phyloP scores from a whole-genome alignment of 2,113 vertebrate species.

The Notechis scutatus region DNA sequence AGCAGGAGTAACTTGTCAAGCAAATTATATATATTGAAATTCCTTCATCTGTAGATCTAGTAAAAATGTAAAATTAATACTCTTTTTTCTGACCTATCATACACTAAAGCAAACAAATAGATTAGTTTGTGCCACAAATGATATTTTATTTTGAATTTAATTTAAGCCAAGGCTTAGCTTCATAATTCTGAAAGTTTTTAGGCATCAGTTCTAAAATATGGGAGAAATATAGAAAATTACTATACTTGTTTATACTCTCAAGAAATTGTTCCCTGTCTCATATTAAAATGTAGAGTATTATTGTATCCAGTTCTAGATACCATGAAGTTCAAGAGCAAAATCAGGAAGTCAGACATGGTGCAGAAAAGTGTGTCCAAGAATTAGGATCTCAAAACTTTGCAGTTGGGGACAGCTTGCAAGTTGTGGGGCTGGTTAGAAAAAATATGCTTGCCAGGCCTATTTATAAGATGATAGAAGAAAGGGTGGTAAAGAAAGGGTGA shows the following conservation, averaged over 20 bases:
- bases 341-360: neutral
- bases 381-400: neutral
- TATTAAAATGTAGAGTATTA: neutral
- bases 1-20: neutral
- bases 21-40: neutral
- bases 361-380: neutral
- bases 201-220: neutral
- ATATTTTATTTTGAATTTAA: neutral
- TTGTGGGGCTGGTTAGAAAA: neutral
- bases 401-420: neutral
- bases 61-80: neutral
- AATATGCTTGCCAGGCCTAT: neutral
- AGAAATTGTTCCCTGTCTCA: neutral
- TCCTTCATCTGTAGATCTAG: neutral
- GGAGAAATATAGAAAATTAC: neutral
- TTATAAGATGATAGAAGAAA: neutral
- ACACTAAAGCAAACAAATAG: neutral
- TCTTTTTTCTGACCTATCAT: neutral
- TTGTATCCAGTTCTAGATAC: neutral
- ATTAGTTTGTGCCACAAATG: neutral
- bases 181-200: neutral
- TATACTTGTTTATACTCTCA: neutral
- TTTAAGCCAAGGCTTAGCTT: neutral
- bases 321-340: neutral
- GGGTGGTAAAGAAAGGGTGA: neutral